Conservation (phyloP, 1,140 invertebrate species). For the Leptinotarsa lineolata region DNA sequence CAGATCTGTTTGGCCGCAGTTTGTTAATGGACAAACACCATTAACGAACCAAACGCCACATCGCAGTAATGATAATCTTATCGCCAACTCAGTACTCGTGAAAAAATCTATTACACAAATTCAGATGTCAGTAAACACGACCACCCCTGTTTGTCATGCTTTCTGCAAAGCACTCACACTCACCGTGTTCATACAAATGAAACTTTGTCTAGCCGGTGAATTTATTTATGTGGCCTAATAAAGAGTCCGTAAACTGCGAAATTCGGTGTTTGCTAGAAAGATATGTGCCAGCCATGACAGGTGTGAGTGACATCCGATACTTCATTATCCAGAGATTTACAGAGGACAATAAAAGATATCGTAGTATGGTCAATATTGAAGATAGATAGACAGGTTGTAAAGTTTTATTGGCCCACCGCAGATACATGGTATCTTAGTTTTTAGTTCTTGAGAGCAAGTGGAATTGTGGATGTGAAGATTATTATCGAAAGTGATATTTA, state of each 20-base stretch:
- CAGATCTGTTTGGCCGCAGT: too few relatives aligned
- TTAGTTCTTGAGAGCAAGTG: too few relatives aligned
- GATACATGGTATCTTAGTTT: conserved; percentile 15
- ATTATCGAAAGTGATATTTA: too few relatives aligned
- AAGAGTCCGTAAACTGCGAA: conserved; percentile 34
- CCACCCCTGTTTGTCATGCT: conserved; percentile 12
- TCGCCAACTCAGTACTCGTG: too few relatives aligned
- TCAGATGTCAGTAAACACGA: background rate
- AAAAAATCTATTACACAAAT: conserved; percentile 13
- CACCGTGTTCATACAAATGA: background rate
- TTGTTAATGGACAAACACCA: too few relatives aligned
- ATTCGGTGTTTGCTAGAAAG: conserved; percentile 40
- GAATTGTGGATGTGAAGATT: too few relatives aligned
- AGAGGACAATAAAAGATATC: conserved; percentile 52
- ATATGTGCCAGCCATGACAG: conserved; percentile 46
- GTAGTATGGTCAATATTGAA: conserved; percentile 46
- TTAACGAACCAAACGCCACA: too few relatives aligned
- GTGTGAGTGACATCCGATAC: conserved; percentile 49
- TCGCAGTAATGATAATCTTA: too few relatives aligned
- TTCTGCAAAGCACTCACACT: background rate
- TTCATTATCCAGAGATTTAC: conserved; percentile 50
- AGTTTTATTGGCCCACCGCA: conserved; percentile 48
- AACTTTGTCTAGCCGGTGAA: background rate
- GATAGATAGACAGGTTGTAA: conserved; percentile 48
- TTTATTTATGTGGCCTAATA: conserved; percentile 35